Conservation (phyloP, 2,797 vertebrate genomes). For the Aeoliscus strigatus region DNA sequence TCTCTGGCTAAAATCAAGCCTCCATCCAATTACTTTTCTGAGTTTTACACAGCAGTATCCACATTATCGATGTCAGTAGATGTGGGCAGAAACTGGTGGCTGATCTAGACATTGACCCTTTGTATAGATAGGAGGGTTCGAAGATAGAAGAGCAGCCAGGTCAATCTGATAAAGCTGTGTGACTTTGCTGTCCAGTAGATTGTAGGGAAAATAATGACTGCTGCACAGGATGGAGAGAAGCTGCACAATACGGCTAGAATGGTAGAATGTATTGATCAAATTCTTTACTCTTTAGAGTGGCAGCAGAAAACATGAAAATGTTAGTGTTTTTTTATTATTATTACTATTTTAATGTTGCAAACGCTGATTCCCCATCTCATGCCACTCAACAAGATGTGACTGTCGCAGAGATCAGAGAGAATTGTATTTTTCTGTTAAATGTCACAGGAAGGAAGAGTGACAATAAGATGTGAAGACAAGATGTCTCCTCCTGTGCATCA, state of each 20-base stretch:
- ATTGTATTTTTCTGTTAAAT: too few species aligned
- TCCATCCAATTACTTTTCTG: neutral
- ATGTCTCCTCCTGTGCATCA: too few species aligned
- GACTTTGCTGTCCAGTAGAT: conserved; percentile 29
- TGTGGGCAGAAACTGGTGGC: conserved; percentile 15
- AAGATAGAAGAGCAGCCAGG: conserved; percentile 28
- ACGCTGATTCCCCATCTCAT: too few species aligned
- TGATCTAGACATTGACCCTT: conserved; percentile 19
- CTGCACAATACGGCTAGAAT: conserved; percentile 2
- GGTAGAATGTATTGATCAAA: neutral
- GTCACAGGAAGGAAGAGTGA: too few species aligned
- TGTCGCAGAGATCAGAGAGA: too few species aligned
- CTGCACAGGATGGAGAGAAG: conserved; percentile 12
- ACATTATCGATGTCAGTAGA: conserved; percentile 14
- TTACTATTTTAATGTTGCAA: too few species aligned
- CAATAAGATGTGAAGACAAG: too few species aligned
- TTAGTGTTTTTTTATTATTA: too few species aligned
- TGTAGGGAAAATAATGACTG: conserved; percentile 41
- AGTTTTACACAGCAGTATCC: neutral
- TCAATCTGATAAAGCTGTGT: conserved; percentile 45
- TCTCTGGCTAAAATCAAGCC: too few species aligned
- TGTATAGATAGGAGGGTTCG: conserved; percentile 30
- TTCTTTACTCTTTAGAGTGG: too few species aligned
- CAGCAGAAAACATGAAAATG: too few species aligned
- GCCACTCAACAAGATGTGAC: too few species aligned